Percentiles rank a stretch among this genome's conserved stretches.
Conservation (phyloP, 2,888 invertebrate species). For the Dynastes tityus region DNA sequence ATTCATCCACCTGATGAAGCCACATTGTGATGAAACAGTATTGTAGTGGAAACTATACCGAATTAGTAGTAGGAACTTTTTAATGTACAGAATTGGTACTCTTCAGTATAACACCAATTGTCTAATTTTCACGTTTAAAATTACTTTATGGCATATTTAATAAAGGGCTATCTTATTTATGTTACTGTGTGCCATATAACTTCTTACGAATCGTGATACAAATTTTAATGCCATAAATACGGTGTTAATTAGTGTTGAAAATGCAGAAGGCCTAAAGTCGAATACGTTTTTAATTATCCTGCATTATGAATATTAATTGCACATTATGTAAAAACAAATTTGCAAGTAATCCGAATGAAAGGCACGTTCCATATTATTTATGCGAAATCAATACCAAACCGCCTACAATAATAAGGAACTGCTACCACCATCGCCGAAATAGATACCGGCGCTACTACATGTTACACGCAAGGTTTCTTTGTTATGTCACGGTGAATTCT, state of each 20-base stretch:
- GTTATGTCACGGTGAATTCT: conserved; percentile 43
- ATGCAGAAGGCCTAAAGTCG: background rate
- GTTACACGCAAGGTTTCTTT: conserved; percentile 16
- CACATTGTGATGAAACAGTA: no score
- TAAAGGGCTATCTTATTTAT: no score
- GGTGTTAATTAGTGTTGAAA: background rate
- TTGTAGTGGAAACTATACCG: no score
- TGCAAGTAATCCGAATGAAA: conserved; percentile 23
- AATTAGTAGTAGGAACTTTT: no score
- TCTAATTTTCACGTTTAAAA: no score
- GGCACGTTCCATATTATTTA: conserved; percentile 31
- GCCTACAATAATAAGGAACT: conserved; percentile 11
- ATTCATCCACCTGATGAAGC: no score
- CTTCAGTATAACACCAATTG: no score
- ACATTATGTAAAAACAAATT: conserved; percentile 25
- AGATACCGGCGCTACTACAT: conserved; percentile 20
- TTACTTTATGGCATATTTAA: no score
- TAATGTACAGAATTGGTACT: no score
- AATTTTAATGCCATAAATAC: background rate
- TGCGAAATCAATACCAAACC: conserved; percentile 35
- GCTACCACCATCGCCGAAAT: conserved; percentile 13
- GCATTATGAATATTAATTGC: conserved; percentile 32
- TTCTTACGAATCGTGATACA: background rate
- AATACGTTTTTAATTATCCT: conserved; percentile 28
- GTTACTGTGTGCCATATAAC: no score